Conservation (phyloP, 2,113 vertebrate genomes). For the Nothocercus nigrocapillus region DNA sequence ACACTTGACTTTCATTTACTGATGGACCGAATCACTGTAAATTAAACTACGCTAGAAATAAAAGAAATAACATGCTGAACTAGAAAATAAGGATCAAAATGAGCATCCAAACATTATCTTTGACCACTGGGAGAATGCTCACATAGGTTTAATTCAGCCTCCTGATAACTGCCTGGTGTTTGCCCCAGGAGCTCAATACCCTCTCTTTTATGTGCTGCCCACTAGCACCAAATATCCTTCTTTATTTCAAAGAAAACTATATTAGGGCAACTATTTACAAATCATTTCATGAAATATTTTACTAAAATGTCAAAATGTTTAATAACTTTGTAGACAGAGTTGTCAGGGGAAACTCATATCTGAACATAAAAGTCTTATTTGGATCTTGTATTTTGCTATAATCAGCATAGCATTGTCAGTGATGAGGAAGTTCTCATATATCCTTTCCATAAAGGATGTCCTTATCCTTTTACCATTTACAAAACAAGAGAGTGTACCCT, state of each 20-base stretch:
- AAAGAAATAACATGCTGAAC: neutral
- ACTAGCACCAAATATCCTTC: neutral
- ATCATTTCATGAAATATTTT: neutral
- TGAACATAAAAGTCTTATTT: neutral
- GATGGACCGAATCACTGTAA: neutral
- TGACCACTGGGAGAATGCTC: neutral
- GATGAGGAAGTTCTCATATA: fast-evolving
- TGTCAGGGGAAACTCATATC: neutral
- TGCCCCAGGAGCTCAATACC: neutral
- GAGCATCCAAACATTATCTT: neutral
- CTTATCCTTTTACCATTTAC: neutral
- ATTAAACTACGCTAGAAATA: neutral
- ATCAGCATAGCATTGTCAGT: neutral
- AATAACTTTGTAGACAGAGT: neutral
- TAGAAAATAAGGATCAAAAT: neutral
- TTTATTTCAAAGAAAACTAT: neutral
- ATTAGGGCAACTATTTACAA: neutral
- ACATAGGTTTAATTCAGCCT: neutral
- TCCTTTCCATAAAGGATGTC: neutral
- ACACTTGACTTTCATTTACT: neutral
- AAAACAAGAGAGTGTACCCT: neutral
- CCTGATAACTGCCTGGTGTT: neutral
- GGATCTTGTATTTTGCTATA: neutral
- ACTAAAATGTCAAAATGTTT: neutral
- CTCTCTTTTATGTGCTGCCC: neutral